Evolutionary conservation across 2,797 vertebrate species (phyloP), one percentile per base, ranked within the genome.

Genomic region (Babyrousa celebensis): DNA sequence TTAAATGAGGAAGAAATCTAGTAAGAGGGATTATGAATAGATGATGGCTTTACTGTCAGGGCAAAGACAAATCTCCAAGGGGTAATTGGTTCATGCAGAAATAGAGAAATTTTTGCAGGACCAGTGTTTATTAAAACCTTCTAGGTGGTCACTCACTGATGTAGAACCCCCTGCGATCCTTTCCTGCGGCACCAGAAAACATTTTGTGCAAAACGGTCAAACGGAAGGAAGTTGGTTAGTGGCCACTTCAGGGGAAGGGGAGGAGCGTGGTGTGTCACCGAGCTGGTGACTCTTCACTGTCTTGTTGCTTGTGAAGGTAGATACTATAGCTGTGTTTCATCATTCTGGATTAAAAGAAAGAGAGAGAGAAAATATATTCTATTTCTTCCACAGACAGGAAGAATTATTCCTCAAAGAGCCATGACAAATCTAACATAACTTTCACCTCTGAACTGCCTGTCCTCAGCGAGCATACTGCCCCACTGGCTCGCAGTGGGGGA

Each of bases 81-180:
- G 15, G 36, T 84, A 86, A 96, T 67, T 25, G 40, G 78, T 95
- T 95, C 70, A 36, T 70, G 82, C 54, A 95, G 92, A 92, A 96
- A 89, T 93, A 70, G 0, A 85, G 72, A 91, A 74, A 70, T 89
- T 54, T 79, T 77, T 56, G 3, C n/a, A 78, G 52, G 21, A 65
- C 79, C 20, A 1, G 85, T 79, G 82, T 67, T 92, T 70, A 87
- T 89, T 86, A 63, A 96, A 85, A 85, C 40, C 56, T 77, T 36
- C 82, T 56, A 52, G 40, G 5, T 56, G 23, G 8, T 89, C 52
- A 89, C 48, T 94, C 21, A n/a, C 48, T 40, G 54, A 52, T 71
- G n/a, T 12, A 71, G 87, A 84, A 48, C 29, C 83, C 25, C 54
- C 77, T n/a, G 56, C 62, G 32, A 65, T n/a, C 32, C 65, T 85